Base-by-base conservation (phyloP, 2,797 vertebrate species). In the Vespertilio murinus region DNA sequence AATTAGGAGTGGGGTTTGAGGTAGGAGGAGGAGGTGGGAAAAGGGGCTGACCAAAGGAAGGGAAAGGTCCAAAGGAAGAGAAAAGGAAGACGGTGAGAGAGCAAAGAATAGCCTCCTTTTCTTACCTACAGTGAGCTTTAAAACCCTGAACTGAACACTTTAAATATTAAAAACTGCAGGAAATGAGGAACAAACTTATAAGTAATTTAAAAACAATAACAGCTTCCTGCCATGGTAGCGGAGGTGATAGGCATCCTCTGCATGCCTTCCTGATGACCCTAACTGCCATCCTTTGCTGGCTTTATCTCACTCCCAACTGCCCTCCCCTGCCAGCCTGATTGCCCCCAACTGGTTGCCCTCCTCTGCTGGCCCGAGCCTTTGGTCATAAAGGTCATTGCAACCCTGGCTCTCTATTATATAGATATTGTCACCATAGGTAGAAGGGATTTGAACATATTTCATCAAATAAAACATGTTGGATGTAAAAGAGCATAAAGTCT, bases 191-290 rank as follows among this genome's bases (percentile, higher is more conserved):
- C 49, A 70, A 61, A 73, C 47, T 77, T 73, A 25, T 45, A 84
- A 93, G 86, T 91, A 40, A 95, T 67, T 94, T 61, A 5, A 94
- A 79, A 54, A 80, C 61, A 73, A 40, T 89, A 88, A 74, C 9
- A 84, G 20, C 3, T 52, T 42, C 20, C 11, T 64, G 7, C 23
- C 49, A 52, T 64, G 22, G 49, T n/a, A 64, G 9, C 33, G 16
- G 8, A 78, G 22, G 10, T 22, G 42, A 20, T 47, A 70, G n/a
- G n/a, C n/a, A n/a, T n/a, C 5, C 49, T 52, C 18, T 52, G 18
- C 49, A 17, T 52, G 49, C 49, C 18, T 52, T 6, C 49, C 18
- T 52, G 18, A 20, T 54, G 8, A 23, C 52, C 52, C 49, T 17
- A 52, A 52, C 49, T 52, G 16, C 17, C 49, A 18, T 52, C 17